Evolutionary conservation across 2,888 invertebrate genomes (phyloP), one percentile per base, ranked within the genome.

Genomic region (Meiosimyza decipiens): DNA sequence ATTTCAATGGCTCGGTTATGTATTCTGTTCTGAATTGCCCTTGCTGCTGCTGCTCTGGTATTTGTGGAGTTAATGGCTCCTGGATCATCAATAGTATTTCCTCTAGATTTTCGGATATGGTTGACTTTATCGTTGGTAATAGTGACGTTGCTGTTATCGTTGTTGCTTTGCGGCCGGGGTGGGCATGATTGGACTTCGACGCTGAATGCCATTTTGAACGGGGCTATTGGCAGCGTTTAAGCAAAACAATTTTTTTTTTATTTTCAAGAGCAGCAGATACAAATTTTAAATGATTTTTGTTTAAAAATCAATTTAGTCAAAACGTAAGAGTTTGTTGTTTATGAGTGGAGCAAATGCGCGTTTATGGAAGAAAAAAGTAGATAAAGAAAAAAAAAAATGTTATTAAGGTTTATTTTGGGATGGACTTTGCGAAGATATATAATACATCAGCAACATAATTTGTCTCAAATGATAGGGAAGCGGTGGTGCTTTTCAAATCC

Each of bases 201-300:
- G 78, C 74, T 82, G 83, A 82, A 83, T 82, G 83, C 84, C 84
- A 84, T 84, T 82, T 84, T 84, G 85, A 84, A 82, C 82, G 82
- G 67, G 84, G 82, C 84, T 84, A 78, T 77, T 70, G 18, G 28
- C 67, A 49, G n/a, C 7, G 55, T 60, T 65, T 60, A 4, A 68
- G 40, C 33, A 57, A 59, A 40, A n/a, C n/a, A n/a, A 13, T 52
- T 65, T 55, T 63, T 22, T 28, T 63, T 72, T 50, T 57, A 12
- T 63, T 49, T 52, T 67, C 12, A 59, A 57, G 49, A 55, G 50
- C 18, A 49, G 55, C 52, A 71, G 40, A 9, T 40, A 40, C 40
- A 40, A 40, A 40, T 40, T 40, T 40, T 9, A 40, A 40, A 40
- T 18, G 15, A 12, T 16, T 33, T 49, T 18, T 28, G 50, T 71